Evolutionary conservation across 2,797 vertebrate genomes (phyloP).

Genomic region (Chromis chromis): DNA sequence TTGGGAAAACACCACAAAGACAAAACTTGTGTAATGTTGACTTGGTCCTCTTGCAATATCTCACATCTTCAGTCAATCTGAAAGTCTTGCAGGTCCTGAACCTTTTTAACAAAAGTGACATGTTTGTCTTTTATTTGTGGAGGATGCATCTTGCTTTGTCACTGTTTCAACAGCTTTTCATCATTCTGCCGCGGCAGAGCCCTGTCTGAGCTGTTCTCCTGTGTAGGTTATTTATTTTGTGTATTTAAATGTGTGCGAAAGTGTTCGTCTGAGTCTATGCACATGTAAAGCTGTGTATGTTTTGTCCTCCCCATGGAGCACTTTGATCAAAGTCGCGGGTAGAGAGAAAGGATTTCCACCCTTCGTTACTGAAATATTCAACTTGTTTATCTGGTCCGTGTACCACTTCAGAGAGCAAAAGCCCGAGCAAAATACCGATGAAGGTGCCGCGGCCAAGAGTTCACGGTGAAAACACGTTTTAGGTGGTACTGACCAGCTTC

Average conservation of each 20-base stretch:
- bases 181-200: constrained; percentile 17
- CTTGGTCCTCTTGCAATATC: constrained; percentile 21
- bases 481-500: constrained; percentile 45
- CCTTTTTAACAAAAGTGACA: constrained; percentile 1
- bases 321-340: constrained; percentile 72
- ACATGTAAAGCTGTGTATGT: constrained; percentile 40
- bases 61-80: constrained; percentile 13
- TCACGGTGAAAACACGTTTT: constrained; percentile 16
- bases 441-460: constrained; percentile 27
- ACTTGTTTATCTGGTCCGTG: constrained; percentile 60
- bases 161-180: constrained; percentile 24
- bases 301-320: constrained; percentile 62
- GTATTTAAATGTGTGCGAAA: constrained; percentile 35
- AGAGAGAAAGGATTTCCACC: constrained; percentile 47
- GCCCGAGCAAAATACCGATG: constrained; percentile 15
- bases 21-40: constrained; percentile 9
- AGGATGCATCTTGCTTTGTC: constrained; percentile 26
- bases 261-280: constrained; percentile 28
- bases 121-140: constrained; percentile 2
- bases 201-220: constrained; percentile 9
- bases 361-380: constrained; percentile 64
- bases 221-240: constrained; percentile 51
- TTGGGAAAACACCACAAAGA: constrained; percentile 31
- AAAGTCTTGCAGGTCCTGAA: constrained; percentile 17
- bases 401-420: constrained; percentile 41